Percentiles rank a stretch among this genome's conserved stretches.
phyloP scores from a whole-genome alignment of 2,797 vertebrate genomes.

The Enteromius unitaeniatus region DNA sequence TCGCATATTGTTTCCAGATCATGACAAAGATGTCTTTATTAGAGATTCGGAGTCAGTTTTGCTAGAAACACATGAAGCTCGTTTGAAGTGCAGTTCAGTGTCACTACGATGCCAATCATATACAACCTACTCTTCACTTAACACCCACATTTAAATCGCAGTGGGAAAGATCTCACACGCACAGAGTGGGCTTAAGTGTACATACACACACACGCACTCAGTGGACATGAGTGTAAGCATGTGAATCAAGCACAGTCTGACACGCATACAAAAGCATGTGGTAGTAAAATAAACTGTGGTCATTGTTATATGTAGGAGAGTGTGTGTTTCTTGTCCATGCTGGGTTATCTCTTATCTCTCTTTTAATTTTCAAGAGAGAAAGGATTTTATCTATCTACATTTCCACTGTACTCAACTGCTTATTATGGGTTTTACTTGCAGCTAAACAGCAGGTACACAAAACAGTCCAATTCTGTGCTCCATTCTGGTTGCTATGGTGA shows the following conservation, averaged over 20 bases:
- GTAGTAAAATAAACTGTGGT: constrained; percentile 48
- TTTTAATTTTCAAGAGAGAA: background rate
- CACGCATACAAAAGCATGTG: constrained; percentile 36
- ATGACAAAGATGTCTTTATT: constrained; percentile 7
- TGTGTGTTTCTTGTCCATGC: constrained; percentile 14
- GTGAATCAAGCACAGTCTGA: constrained; percentile 42
- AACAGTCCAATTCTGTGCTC: constrained; percentile 8
- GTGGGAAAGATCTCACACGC: constrained; percentile 30
- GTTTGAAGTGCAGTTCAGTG: constrained; percentile 40
- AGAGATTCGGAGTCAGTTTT: constrained; percentile 40
- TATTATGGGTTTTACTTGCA: constrained; percentile 19
- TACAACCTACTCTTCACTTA: constrained; percentile 16
- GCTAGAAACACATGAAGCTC: constrained; percentile 10
- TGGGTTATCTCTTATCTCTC: background rate
- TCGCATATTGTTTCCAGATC: background rate
- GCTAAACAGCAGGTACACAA: constrained; percentile 17
- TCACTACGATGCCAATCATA: constrained; percentile 12
- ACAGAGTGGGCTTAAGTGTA: constrained; percentile 8
- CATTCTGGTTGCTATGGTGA: constrained; percentile 53
- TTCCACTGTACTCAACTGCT: constrained; percentile 2
- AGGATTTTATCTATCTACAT: background rate
- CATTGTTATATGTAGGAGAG: constrained; percentile 25
- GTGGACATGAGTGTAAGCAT: constrained; percentile 33
- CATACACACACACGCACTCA: background rate
- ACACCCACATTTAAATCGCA: constrained; percentile 30